Base-by-base conservation (phyloP, 2,888 invertebrate species). In the Incurvaria masculella region DNA sequence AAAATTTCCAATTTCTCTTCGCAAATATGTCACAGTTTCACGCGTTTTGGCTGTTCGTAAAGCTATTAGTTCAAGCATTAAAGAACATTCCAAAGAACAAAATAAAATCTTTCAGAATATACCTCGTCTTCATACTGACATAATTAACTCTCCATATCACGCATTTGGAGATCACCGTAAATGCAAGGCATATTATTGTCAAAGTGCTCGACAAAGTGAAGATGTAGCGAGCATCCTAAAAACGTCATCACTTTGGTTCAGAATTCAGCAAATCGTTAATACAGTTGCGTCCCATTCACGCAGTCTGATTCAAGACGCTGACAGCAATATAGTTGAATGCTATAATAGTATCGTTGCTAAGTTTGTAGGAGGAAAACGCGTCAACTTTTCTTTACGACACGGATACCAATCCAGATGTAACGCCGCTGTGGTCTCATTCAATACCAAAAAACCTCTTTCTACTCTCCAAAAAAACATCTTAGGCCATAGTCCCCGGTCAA, bases 341-440 rank as follows among this genome's bases (percentile, higher is more conserved):
- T 62, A 50, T 45, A 59, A 59, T 47, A 47, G 51, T n/a, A 41
- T 55, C 21, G 51, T 59, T 14, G 56, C 56, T 10, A 58, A 59
- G 51, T 56, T 55, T 49, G 54, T 58, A 41, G 57, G 58, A 10
- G 62, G 60, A 26, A 63, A 62, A 52, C 44, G 60, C 43, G 52
- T 62, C 1, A 61, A 64, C 48, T 57, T 52, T 46, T 49, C 55
- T 3, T 40, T 49, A 43, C 51, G 52, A 41, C 53, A 58, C 6
- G 58, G 57, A 4, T 65, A 61, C 49, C 46, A 56, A 54, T 53
- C 53, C 17, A 52, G 62, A 42, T 59, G 55, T 40, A 51, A 53
- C 21, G 57, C 57, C 42, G 58, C 63, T 23, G 57, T 52, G 16
- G 43, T 62, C 18, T 50, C 53, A 18, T 59, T 55, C 45, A 61